phyloP scores from a whole-genome alignment of 2,888 invertebrate species.

The Graphium colonna region DNA sequence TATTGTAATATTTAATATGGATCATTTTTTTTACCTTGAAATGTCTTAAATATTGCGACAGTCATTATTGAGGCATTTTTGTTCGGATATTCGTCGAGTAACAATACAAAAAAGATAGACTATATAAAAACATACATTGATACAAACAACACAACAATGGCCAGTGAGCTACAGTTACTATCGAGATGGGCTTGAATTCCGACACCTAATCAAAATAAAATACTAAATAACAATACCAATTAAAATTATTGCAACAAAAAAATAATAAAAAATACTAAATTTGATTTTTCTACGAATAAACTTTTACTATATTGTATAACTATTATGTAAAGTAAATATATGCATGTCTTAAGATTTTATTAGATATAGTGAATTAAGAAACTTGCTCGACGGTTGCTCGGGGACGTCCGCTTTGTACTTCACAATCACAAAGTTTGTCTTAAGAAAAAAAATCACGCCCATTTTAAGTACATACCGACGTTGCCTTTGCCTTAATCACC shows the following conservation, averaged over 20 bases:
- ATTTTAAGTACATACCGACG: not conserved
- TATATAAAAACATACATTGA: constrained; percentile 19
- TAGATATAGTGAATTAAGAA: constrained; percentile 49
- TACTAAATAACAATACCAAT: constrained; percentile 76
- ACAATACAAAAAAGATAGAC: constrained; percentile 30
- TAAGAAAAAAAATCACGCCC: not conserved
- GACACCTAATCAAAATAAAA: constrained; percentile 59
- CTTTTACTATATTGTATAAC: constrained; percentile 38
- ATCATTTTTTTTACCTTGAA: too few relatives aligned
- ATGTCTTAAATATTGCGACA: not conserved
- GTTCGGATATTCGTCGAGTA: constrained; percentile 28
- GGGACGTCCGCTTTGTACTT: constrained; percentile 9
- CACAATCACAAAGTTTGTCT: not conserved
- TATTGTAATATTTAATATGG: too few relatives aligned
- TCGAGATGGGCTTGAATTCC: constrained; percentile 23
- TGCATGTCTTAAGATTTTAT: constrained; percentile 49
- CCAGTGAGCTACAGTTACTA: constrained; percentile 5
- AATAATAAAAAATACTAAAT: constrained; percentile 56
- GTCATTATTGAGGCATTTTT: too few relatives aligned
- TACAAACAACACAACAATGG: constrained; percentile 8
- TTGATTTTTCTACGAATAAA: constrained; percentile 62
- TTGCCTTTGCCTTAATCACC: not conserved
- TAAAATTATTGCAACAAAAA: constrained; percentile 70
- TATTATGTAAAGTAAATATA: constrained; percentile 35
- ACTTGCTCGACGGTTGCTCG: constrained; percentile 28